Base-by-base conservation (phyloP, 2,113 vertebrate genomes). In the Sakesphorus luctuosus region DNA sequence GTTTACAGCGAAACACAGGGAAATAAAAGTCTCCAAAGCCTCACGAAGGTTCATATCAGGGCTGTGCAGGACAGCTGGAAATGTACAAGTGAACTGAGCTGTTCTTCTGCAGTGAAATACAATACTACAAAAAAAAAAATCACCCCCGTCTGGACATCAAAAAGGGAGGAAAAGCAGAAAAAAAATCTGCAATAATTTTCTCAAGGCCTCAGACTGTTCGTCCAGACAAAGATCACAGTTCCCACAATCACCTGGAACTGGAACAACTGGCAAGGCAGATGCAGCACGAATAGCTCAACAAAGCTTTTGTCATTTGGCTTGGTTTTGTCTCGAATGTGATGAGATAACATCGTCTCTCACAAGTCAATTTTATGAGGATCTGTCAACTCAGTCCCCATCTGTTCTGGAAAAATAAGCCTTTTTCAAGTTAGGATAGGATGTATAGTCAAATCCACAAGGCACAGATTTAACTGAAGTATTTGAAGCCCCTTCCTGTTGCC, bases 311-410 rank as follows among this genome's bases (percentile, higher is more conserved):
- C 69, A 47, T 87, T 96, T 93, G 89, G 93, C 89, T 96, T 76
- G 68, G 61, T 75, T 96, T 94, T 87, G 84, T 81, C 62, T 89
- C 3, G 0, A 94, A 67, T 0, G 11, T 0, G 2, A 72, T 38
- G 62, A 90, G 91, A 92, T 94, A 93, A 87, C 90, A 95, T 90
- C 14, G 28, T 90, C 90, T 93, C 82, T 92, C 76, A 77, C 88
- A 79, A 93, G 89, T 84, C 87, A 95, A 53, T 93, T 94, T 95
- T 94, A 96, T 92, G 95, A 94, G 73, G 62, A 89, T 91, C 79
- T 96, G 88, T 95, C 85, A 88, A 50, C 43, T 63, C 79, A 44
- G 89, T 81, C 69, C 76, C 86, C 91, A 89, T 97, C 95, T 96
- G 93, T 78, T 89, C 68, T 89, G 52, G 55, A 65, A 95, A 95